These are phyloP conservation scores for Microchirus variegatus DNA, from an alignment of 2,797 vertebrate species.

Conservation along the genomic window DNA sequence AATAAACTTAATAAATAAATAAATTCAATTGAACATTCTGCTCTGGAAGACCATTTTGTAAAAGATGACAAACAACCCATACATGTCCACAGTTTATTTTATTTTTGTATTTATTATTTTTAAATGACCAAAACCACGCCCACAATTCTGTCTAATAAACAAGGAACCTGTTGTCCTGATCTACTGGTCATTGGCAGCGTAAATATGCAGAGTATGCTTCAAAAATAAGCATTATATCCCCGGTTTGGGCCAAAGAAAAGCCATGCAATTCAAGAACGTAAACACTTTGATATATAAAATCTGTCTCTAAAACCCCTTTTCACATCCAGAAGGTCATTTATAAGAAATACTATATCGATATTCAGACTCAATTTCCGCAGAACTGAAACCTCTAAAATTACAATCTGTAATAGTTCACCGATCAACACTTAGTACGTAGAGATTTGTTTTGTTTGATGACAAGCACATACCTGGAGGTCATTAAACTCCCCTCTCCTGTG, in stretches of 20 bases:
- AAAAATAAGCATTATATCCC: slow-evolving; percentile 5
- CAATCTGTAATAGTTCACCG: not conserved
- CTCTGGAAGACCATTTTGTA: too few species aligned
- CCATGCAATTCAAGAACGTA: not conserved
- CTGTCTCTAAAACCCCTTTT: not conserved
- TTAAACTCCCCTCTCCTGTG: slow-evolving; percentile 51
- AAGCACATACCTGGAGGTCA: slow-evolving; percentile 62
- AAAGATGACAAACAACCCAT: too few species aligned
- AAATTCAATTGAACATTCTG: too few species aligned
- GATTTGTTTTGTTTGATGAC: slow-evolving; percentile 26
- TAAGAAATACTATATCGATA: not conserved
- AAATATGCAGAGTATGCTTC: not conserved
- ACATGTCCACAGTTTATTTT: too few species aligned
- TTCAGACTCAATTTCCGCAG: slow-evolving; percentile 9
- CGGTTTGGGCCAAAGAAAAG: not conserved
- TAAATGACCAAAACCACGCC: not conserved
- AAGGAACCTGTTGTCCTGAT: not conserved
- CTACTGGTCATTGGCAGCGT: not conserved
- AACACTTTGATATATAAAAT: slow-evolving; percentile 3
- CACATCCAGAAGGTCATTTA: not conserved
- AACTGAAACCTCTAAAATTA: not conserved
- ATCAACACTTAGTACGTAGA: not conserved
- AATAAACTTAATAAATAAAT: too few species aligned
- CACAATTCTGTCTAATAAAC: slow-evolving; percentile 1
- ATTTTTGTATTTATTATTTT: too few species aligned